Conservation (phyloP, 1,140 invertebrate genomes). For the Bombus impatiens region DNA sequence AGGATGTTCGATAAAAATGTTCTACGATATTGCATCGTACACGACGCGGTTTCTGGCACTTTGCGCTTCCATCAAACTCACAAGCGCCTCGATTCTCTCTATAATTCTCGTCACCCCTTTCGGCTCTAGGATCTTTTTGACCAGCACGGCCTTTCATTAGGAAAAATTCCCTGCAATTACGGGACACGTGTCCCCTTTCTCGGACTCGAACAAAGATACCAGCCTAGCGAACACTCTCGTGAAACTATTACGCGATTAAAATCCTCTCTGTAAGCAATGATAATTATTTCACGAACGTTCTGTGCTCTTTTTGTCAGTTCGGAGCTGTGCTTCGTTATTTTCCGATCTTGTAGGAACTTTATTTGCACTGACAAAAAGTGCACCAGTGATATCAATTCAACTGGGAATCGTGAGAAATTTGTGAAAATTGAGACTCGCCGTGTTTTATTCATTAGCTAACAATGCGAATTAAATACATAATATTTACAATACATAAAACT, state of each 20-base stretch:
- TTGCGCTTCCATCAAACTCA: slow-evolving; percentile 6
- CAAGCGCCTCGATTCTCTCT: slow-evolving; percentile 5
- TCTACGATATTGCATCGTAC: background rate
- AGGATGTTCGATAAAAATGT: background rate
- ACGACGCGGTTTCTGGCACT: background rate
- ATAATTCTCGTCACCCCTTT: slow-evolving; percentile 7
- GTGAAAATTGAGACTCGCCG: background rate
- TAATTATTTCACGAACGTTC: slow-evolving; percentile 1
- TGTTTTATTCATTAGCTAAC: background rate
- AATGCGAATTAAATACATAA: background rate
- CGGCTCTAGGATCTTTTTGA: slow-evolving; percentile 19
- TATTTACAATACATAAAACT: too few species aligned
- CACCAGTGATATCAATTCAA: background rate
- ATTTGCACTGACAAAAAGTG: background rate
- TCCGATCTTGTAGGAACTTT: background rate
- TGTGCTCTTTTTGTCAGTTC: too few species aligned
- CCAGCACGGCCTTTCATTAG: slow-evolving; percentile 6
- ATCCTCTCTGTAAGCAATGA: background rate
- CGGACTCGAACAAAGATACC: background rate
- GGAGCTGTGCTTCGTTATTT: background rate
- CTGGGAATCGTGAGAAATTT: background rate
- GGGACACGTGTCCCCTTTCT: background rate
- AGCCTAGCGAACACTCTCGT: background rate
- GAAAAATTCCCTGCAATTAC: slow-evolving; percentile 22
- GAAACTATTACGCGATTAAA: slow-evolving; percentile 12